Conservation (phyloP, 1,140 invertebrate genomes). For the Diorhabda carinulata region DNA sequence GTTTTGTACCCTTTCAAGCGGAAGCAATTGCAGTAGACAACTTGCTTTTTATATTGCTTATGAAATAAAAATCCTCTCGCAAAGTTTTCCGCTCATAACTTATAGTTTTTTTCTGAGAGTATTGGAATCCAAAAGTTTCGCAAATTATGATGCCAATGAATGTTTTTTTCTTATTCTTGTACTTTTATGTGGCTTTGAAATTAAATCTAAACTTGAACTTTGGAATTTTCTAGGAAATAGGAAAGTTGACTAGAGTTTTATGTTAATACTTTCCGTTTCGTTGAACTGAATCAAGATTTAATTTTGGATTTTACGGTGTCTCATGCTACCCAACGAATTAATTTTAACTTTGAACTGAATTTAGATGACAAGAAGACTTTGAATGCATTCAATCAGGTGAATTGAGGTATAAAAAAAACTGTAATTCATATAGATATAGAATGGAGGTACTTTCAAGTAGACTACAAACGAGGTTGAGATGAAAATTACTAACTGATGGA, state of each 20-base stretch:
- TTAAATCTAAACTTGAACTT: conserved; percentile 3
- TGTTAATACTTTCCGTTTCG: not conserved
- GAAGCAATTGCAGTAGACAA: not conserved
- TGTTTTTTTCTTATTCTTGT: not conserved
- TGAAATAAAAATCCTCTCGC: not conserved
- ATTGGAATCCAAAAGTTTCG: not conserved
- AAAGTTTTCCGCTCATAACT: not conserved
- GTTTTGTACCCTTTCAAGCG: not conserved
- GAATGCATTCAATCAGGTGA: too few species aligned
- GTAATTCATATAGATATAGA: too few species aligned
- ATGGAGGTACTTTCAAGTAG: too few species aligned
- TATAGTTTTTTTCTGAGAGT: not conserved
- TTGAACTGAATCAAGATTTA: not conserved
- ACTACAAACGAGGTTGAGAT: too few species aligned
- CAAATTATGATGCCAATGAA: conserved; percentile 10
- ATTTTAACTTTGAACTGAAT: too few species aligned
- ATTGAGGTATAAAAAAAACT: too few species aligned
- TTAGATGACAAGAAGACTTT: too few species aligned
- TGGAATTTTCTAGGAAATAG: not conserved
- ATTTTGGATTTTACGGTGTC: too few species aligned
- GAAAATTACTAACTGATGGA: too few species aligned
- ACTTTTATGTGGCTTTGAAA: conserved; percentile 9
- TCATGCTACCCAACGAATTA: too few species aligned
- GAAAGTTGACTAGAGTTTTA: conserved; percentile 2
- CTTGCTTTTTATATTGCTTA: conserved; percentile 1